These are phyloP conservation scores for Petroica traversi DNA, from an alignment of 2,113 vertebrate genomes.

Conservation along the genomic window DNA sequence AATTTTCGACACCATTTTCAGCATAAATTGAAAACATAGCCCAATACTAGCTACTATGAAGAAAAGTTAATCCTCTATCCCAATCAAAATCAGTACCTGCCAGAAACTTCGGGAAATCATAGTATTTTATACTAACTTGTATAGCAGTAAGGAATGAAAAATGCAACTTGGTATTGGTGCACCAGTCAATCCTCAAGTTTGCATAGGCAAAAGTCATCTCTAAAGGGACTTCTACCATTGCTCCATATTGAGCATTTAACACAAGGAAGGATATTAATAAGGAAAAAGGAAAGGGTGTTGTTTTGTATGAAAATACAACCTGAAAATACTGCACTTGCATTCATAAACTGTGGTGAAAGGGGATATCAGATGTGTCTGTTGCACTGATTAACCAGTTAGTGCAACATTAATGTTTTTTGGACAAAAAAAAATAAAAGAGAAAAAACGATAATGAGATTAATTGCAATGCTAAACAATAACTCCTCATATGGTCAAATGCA, in stretches of 20 bases:
- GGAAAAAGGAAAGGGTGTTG: accelerated
- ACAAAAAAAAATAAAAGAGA: neutral
- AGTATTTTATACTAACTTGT: neutral
- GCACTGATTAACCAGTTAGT: neutral
- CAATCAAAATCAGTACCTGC: neutral
- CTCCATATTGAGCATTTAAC: neutral
- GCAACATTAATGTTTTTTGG: neutral
- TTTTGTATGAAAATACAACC: neutral
- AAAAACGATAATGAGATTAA: neutral
- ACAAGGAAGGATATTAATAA: neutral
- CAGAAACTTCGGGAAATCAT: neutral
- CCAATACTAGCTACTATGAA: neutral
- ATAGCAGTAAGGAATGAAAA: neutral
- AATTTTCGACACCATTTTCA: neutral
- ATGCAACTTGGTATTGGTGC: neutral
- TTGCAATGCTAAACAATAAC: neutral
- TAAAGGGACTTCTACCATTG: neutral
- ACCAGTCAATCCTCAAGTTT: neutral
- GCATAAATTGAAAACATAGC: neutral
- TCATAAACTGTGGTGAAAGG: neutral
- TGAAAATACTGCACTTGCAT: neutral
- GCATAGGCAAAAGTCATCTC: neutral
- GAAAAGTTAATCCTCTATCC: neutral
- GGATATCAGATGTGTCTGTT: neutral
- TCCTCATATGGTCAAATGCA: neutral